Evolutionary conservation across 2,113 vertebrate species (phyloP).

Genomic region (Limanda limanda): DNA sequence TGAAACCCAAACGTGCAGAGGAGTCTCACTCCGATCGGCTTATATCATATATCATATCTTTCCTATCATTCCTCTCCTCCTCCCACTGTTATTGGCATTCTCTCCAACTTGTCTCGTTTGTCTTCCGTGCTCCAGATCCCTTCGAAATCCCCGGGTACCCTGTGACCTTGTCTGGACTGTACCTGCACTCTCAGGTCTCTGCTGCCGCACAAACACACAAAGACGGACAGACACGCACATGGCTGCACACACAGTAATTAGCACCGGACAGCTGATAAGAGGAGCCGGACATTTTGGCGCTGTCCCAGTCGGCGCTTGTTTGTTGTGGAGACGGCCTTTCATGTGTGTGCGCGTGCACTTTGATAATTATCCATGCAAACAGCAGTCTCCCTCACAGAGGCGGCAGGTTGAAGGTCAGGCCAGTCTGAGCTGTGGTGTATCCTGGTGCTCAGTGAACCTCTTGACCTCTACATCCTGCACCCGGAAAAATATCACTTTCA

Average conservation of each 20-base stretch:
- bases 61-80: not conserved
- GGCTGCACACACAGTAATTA: conserved; percentile 48
- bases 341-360: conserved; percentile 11
- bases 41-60: conserved; percentile 8
- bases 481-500: conserved; percentile 59
- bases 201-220: conserved; percentile 34
- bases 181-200: conserved; percentile 41
- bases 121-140: conserved; percentile 14
- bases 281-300: conserved; percentile 41
- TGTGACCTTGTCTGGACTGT: conserved; percentile 42
- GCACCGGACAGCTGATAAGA: conserved; percentile 47
- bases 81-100: conserved; percentile 7
- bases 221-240: not conserved
- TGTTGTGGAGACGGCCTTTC: conserved; percentile 43
- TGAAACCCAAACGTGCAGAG: conserved; percentile 21
- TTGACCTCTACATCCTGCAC: conserved; percentile 63
- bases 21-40: conserved; percentile 4
- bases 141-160: conserved; percentile 32
- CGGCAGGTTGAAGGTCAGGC: conserved; percentile 64
- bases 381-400: conserved; percentile 39
- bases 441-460: conserved; percentile 49
- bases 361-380: conserved; percentile 56
- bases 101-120: conserved; percentile 8
- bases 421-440: conserved; percentile 42
- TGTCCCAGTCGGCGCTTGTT: conserved; percentile 29